phyloP scores from a whole-genome alignment of 2,888 invertebrate species.

The Conchocele bisecta region DNA sequence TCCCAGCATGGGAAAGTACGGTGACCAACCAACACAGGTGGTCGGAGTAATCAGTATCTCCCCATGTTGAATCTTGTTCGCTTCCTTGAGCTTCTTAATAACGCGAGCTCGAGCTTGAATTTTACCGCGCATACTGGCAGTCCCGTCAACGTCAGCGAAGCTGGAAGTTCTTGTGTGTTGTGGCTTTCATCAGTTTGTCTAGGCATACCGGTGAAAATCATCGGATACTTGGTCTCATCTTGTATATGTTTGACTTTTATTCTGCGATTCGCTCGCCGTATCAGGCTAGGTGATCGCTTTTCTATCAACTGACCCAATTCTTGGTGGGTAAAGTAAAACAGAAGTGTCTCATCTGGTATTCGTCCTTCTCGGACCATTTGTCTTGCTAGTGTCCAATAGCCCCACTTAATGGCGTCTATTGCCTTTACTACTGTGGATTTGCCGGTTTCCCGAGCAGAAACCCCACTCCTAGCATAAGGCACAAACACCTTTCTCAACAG shows the following conservation, averaged over 20 bases:
- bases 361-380: slow-evolving; percentile 1
- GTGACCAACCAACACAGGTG: slow-evolving; percentile 93
- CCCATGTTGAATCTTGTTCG: slow-evolving; percentile 86
- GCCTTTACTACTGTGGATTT: slow-evolving; percentile 1
- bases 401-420: background rate
- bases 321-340: slow-evolving; percentile 5
- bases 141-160: background rate
- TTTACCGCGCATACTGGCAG: slow-evolving; percentile 7
- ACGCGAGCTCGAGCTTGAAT: slow-evolving; percentile 5
- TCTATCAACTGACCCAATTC: background rate
- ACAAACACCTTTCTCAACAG: background rate
- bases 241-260: background rate
- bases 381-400: slow-evolving; percentile 9
- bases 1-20: slow-evolving; percentile 90
- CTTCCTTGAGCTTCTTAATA: slow-evolving; percentile 86
- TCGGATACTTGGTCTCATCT: background rate
- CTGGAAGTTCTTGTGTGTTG: background rate
- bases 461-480: background rate
- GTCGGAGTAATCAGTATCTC: slow-evolving; percentile 90
- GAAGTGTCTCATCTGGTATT: background rate
- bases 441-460: slow-evolving; percentile 2
- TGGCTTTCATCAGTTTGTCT: background rate
- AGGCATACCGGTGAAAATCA: background rate
- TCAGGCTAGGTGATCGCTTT: background rate
- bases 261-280: background rate